phyloP scores from a whole-genome alignment of 2,113 vertebrate genomes.

The Thryonomys swinderianus region DNA sequence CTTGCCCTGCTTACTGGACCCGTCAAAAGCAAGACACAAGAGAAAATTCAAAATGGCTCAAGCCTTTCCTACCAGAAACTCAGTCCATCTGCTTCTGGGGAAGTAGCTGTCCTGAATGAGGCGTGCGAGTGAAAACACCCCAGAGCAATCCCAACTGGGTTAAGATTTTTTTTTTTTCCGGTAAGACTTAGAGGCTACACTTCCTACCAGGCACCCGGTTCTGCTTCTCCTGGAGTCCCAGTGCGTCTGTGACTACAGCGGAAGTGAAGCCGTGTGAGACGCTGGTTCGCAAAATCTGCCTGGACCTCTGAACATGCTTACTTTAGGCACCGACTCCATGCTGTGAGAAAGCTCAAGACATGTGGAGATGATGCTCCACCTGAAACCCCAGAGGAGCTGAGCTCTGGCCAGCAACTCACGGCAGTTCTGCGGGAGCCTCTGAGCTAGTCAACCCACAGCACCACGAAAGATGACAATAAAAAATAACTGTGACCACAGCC shows the following conservation, averaged over 20 bases:
- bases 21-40: background rate
- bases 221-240: background rate
- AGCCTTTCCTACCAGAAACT: background rate
- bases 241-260: background rate
- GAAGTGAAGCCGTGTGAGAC: background rate
- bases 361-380: background rate
- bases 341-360: background rate
- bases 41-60: background rate
- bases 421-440: no score
- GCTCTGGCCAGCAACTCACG: background rate
- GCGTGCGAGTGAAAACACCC: background rate
- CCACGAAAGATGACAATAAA: background rate
- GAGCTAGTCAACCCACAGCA: background rate
- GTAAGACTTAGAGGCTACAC: background rate
- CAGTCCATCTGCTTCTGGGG: background rate
- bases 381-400: background rate
- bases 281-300: background rate
- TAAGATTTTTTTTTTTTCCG: no score
- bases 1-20: background rate
- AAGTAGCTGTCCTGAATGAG: no score
- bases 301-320: background rate
- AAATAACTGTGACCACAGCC: background rate
- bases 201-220: background rate
- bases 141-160: background rate
- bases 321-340: background rate